Evolutionary conservation across 2,797 vertebrate species (phyloP), one percentile per base, ranked within the genome.

Genomic region (Anomalospiza imberbis): DNA sequence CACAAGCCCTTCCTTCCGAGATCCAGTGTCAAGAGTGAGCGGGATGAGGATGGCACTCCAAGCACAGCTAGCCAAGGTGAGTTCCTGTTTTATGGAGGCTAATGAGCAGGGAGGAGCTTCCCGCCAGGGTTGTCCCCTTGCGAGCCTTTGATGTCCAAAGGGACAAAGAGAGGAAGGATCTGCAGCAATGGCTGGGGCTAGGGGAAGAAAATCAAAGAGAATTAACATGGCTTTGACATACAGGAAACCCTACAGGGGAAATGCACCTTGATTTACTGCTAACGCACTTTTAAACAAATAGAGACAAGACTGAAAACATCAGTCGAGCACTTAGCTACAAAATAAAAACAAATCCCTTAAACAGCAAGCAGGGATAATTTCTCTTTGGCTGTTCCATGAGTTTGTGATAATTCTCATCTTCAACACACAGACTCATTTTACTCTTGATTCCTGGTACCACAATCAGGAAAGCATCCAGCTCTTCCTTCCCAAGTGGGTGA

Each of bases 211-310:
- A 96, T 96, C 97, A 97, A 95, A 96, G 95, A 95, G 95, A 96
- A 98, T 99, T 99, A 99, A 98, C 98, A 99, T 98, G 98, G 98
- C 97, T 98, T 98, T 98, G 98, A 99, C 98, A 99, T 98, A 98
- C 99, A 99, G 99, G 99, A 99, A 99, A 98, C 97, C 97, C 95
- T 97, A 97, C 71, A 91, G 98, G 95, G 98, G 98, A 98, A 99
- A 98, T 97, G 97, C 97, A 96, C 98, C 98, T 99, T 98, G 93
- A 96, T 97, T 95, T 98, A 99, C 98, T 98, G 98, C 98, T 98
- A 99, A 98, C 97, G 94, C 97, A 98, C 98, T 98, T 98, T 98
- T 97, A 98, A 98, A 98, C 98, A 98, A 98, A 98, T 97, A 98
- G 97, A 97, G 97, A 98, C 91, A 88, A 86, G 97, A 94, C 88